Evolutionary conservation across 2,797 vertebrate species (phyloP), one percentile per base, ranked within the genome.

Genomic region (Siniperca undulata): DNA sequence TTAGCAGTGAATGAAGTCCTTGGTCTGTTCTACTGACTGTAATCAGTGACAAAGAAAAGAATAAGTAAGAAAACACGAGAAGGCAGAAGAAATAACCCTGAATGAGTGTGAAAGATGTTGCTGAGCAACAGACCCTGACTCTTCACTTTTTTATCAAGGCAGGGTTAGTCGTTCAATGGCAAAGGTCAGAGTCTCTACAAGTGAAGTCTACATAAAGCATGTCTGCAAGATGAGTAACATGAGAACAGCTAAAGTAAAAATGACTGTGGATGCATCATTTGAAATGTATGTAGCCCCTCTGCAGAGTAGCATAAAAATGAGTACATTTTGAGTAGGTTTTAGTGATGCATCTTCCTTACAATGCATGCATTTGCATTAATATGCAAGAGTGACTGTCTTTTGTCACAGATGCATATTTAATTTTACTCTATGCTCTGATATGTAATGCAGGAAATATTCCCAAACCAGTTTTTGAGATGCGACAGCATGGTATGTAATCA

Each of bases 91-190:
- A 30, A 66, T 11, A 64, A 40, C 19, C 30, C 60, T 59, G 12
- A 70, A 62, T 68, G 59, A 22, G 12, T 80, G n/a, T 55, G 34
- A 84, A 84, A 80, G 55, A 46, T 90, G 92, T 94, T 93, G 91
- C 91, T 82, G 80, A 89, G 93, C 92, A 94, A 94, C 93, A 85
- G 34, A 86, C 61, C 67, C 58, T 58, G 44, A 78, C 69, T 81
- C 56, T 68, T 48, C 20, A 14, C 24, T 70, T 22, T 65, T 68
- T 30, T 64, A n/a, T 76, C 10, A 46, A 56, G 13, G 30, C 64
- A 84, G 42, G 10, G 22, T 71, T 61, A 70, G 42, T 74, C 16
- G 17, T 34, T n/a, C 42, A 46, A 9, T 22, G 27, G 12, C 52
- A 66, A 56, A 42, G n/a, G 46, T 74, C 70, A 55, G 19, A 66